Base-by-base conservation (phyloP, 2,888 invertebrate species). In the Leuctra nigra region DNA sequence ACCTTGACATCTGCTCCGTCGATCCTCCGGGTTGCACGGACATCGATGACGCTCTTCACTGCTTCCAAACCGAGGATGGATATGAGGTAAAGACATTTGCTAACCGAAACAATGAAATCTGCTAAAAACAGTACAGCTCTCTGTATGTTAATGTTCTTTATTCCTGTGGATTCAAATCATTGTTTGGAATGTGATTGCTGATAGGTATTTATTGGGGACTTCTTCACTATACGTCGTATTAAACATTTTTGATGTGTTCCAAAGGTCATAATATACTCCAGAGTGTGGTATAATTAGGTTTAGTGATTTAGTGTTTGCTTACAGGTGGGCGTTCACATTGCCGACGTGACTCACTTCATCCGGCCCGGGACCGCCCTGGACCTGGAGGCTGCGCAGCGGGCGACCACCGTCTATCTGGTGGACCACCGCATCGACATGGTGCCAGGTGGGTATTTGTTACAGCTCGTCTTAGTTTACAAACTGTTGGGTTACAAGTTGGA, bases 11-110 rank as follows among this genome's bases (percentile, higher is more conserved):
- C 41, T 98, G 96, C 68, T 96, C 95, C 0, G 96, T 98, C 0
- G 97, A 98, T 78, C 98, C 98, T 2, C 94, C 95, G 0, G 98
- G 98, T 0, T 99, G 98, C 71, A 99, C 98, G 0, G 99, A 99
- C 70, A 98, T 99, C 61, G 99, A 99, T 69, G 99, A 99, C 72
- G 98, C 99, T 0, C 73, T 99, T 1, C 99, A 99, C 73, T 96
- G 95, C 65, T 78, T 84, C 18, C 73, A 78, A 36, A 72, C 95
- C 20, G 76, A 78, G 0, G 86, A 86, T 67, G 85, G 86, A 2
- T 77, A 80, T 47, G 88, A 93, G 75, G 85, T 72, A 56, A 55
- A 11, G 29, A 29, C 29, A 7, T 29, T 29, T 29, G 29, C 7
- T 7, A 29, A 29, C 29, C 7, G 29, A 29, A 29, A 29, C 7